phyloP scores from a whole-genome alignment of 2,888 invertebrate genomes.

The Acholoe squamosa region DNA sequence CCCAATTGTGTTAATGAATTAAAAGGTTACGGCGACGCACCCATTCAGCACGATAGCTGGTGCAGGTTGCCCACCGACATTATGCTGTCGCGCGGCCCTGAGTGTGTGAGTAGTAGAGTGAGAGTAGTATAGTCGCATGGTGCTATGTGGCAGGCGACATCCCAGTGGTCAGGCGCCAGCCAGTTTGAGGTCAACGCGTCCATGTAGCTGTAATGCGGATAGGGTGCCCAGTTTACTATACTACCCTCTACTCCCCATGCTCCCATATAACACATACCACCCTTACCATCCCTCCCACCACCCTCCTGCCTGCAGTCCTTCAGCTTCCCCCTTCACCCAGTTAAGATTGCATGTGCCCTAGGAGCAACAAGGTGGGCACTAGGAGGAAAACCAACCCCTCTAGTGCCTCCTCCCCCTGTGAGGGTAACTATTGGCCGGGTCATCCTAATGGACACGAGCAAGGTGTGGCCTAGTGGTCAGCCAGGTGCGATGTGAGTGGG shows the following conservation, averaged over 20 bases:
- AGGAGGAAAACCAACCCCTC: background rate
- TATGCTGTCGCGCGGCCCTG: background rate
- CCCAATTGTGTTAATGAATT: conserved; percentile 27
- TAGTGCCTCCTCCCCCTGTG: background rate
- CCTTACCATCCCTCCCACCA: background rate
- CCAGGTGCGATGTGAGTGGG: conserved; percentile 24
- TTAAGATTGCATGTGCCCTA: background rate
- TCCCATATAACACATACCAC: background rate
- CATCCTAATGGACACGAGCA: conserved; percentile 47
- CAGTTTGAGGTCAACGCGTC: background rate
- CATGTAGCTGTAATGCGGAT: background rate
- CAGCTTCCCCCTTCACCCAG: background rate
- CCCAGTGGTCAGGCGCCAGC: background rate
- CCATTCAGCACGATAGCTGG: background rate
- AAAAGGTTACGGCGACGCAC: conserved; percentile 25
- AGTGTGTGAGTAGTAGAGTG: background rate
- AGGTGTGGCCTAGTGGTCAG: conserved; percentile 38
- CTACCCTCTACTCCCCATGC: background rate
- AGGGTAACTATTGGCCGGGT: conserved; percentile 39
- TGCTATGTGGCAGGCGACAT: background rate
- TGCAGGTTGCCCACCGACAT: background rate
- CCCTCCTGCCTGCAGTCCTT: background rate
- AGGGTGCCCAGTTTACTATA: background rate
- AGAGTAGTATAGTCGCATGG: background rate
- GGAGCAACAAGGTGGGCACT: conserved; percentile 15